A percentile compares a stretch with the other conserved stretches of the same genome.
Evolutionary conservation across 2,888 invertebrate species (phyloP).

Genomic region (Rhimphoctona megacephalus): DNA sequence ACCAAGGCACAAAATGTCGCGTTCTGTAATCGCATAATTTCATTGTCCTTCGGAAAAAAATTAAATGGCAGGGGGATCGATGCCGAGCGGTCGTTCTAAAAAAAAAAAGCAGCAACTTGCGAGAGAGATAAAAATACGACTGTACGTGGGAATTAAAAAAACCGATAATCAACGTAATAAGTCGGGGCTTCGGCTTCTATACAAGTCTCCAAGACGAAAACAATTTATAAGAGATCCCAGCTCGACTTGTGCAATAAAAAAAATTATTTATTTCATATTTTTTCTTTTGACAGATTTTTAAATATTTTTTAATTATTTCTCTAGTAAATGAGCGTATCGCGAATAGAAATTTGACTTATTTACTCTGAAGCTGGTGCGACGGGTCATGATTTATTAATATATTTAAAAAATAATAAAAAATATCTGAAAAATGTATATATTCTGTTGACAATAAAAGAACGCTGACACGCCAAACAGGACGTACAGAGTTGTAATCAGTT

Average conservation of each 20-base stretch:
- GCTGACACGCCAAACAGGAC: conserved; percentile 51
- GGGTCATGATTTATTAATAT: conserved; percentile 42
- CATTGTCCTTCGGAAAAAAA: conserved; percentile 1
- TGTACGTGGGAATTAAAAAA: neutral
- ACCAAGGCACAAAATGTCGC: conserved; percentile 68
- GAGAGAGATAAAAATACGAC: neutral
- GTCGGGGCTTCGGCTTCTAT: conserved; percentile 4
- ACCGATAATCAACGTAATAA: neutral
- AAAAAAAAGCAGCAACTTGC: neutral
- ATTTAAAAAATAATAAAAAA: conserved; percentile 29
- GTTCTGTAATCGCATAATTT: conserved; percentile 64
- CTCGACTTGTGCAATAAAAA: conserved; percentile 22
- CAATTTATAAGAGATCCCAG: neutral
- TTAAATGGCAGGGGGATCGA: conserved; percentile 25
- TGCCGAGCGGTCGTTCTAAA: conserved; percentile 13
- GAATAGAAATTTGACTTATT: conserved; percentile 51
- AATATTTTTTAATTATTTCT: neutral
- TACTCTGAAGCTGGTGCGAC: conserved; percentile 26
- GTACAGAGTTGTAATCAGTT: conserved; percentile 83
- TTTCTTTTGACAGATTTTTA: no score
- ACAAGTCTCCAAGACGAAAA: conserved; percentile 49
- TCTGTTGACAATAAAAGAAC: conserved; percentile 51
- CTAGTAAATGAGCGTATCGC: conserved; percentile 10
- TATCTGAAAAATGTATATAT: conserved; percentile 57
- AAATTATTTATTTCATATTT: conserved; percentile 39